Evolutionary conservation across 2,797 vertebrate genomes (phyloP).

Genomic region (Acanthiza pusilla): DNA sequence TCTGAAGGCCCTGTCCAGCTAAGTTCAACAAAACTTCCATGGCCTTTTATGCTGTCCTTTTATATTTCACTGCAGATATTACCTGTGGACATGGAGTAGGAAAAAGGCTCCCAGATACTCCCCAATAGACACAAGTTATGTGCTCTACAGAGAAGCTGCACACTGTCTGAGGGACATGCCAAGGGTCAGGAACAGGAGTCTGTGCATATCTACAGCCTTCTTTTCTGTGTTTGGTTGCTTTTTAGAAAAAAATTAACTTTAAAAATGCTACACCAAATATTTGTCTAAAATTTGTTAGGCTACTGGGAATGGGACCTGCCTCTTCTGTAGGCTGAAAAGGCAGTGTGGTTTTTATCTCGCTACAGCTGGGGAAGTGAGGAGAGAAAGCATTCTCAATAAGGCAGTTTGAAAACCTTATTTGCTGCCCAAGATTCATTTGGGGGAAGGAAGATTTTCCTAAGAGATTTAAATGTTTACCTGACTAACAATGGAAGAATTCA

Average conservation of each 20-base stretch:
- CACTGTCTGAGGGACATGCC: background rate
- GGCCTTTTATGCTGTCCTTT: background rate
- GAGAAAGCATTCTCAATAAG: background rate
- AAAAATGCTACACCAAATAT: background rate
- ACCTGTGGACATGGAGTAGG: background rate
- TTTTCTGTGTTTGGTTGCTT: background rate
- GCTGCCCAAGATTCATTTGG: background rate
- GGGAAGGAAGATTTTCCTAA: background rate
- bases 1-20: background rate
- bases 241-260: background rate
- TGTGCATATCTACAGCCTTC: background rate
- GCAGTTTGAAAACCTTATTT: background rate
- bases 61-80: background rate
- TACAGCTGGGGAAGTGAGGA: background rate
- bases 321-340: background rate
- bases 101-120: background rate
- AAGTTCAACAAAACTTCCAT: background rate
- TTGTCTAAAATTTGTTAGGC: background rate
- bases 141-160: background rate
- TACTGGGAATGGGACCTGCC: background rate
- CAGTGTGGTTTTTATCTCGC: background rate
- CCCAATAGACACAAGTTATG: accelerated
- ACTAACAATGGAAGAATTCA: background rate
- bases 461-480: background rate
- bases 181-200: background rate